phyloP scores from a whole-genome alignment of 1,140 invertebrate genomes.

The Drosophila pectinifera region DNA sequence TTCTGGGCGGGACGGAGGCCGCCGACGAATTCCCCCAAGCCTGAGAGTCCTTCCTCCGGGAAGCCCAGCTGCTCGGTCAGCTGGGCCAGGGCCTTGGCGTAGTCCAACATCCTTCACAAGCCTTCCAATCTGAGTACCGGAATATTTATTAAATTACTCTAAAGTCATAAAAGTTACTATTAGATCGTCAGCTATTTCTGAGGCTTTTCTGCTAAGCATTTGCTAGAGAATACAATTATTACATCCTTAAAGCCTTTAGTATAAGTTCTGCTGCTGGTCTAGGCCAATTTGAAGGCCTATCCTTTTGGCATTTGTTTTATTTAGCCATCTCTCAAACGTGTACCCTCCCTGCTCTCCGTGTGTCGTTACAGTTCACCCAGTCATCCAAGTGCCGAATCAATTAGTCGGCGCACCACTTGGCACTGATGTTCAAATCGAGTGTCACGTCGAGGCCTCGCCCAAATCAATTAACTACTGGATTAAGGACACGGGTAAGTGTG shows the following conservation, averaged over 20 bases:
- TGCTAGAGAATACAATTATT: too few species aligned
- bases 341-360: constrained; percentile 1
- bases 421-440: constrained; percentile 94
- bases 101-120: constrained; percentile 13
- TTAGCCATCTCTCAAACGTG: constrained; percentile 10
- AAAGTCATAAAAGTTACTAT: too few species aligned
- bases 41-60: not conserved
- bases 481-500: constrained; percentile 89
- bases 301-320: constrained; percentile 19
- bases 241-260: too few species aligned
- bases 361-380: constrained; percentile 91
- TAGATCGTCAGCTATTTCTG: too few species aligned
- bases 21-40: not conserved
- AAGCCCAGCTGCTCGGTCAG: constrained; percentile 16
- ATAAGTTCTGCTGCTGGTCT: too few species aligned
- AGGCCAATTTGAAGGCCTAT: constrained; percentile 13
- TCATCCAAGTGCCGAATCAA: constrained; percentile 95
- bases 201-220: not conserved
- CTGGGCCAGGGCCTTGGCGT: constrained; percentile 7
- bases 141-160: not conserved
- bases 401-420: constrained; percentile 94
- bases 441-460: constrained; percentile 94
- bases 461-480: constrained; percentile 96
- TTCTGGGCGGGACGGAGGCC: constrained; percentile 31
- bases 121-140: not conserved